Evolutionary conservation across 2,888 invertebrate genomes (phyloP).

Genomic region (Argyra leucocephala): DNA sequence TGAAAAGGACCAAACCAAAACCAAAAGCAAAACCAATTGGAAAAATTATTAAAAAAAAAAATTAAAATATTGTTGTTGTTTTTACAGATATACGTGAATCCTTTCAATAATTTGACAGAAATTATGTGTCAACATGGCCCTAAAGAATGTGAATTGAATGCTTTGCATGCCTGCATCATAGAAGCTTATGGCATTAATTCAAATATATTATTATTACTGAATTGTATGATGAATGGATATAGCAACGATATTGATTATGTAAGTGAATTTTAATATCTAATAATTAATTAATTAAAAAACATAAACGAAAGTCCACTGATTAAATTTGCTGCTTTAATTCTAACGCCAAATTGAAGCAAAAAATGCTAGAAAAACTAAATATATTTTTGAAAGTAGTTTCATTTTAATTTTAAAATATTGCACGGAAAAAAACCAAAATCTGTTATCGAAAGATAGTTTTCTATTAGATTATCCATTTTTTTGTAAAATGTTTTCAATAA

Average conservation of each 20-base stretch:
- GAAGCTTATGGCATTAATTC: constrained; percentile 29
- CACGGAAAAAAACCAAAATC: too few relatives aligned
- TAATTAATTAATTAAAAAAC: background rate
- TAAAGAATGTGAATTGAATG: constrained; percentile 38
- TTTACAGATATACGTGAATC: constrained; percentile 27
- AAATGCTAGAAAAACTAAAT: constrained; percentile 39
- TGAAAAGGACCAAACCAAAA: too few relatives aligned
- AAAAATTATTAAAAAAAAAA: background rate
- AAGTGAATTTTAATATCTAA: background rate
- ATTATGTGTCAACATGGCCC: constrained; percentile 37
- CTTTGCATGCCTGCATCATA: constrained; percentile 38
- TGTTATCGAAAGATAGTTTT: too few relatives aligned
- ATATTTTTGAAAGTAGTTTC: constrained; percentile 28
- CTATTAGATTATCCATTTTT: too few relatives aligned
- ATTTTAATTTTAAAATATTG: too few relatives aligned
- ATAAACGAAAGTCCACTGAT: too few relatives aligned
- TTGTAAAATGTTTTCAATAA: too few relatives aligned
- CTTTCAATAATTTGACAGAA: constrained; percentile 24
- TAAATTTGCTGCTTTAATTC: too few relatives aligned
- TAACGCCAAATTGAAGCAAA: too few relatives aligned
- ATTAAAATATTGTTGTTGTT: constrained; percentile 8
- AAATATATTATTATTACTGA: constrained; percentile 32
- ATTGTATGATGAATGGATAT: constrained; percentile 34
- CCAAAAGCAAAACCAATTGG: background rate
- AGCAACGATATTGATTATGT: constrained; percentile 27